Evolutionary conservation across 2,113 vertebrate species (phyloP), one percentile per base, ranked within the genome.

Genomic region (Chloropsis cyanopogon): DNA sequence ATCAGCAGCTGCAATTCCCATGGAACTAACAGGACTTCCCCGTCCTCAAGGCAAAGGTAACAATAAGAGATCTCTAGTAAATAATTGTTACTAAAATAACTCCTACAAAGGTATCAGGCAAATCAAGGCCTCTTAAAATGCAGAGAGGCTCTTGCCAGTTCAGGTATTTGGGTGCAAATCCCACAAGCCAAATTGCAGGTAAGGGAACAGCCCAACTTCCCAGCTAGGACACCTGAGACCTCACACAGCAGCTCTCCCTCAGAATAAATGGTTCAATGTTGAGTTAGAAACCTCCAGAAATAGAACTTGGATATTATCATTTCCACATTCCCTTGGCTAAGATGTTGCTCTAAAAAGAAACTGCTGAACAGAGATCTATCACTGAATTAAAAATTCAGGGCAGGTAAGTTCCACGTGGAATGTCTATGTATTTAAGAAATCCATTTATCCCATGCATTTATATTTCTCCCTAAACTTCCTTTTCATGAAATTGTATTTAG

Each of bases 351-450:
- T 73, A 83, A 94, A 91, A 95, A 71, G 65, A 85, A 87, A 91
- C 44, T 65, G 49, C 85, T 93, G 33, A 68, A 69, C 23, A 93
- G 42, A 82, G 37, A 78, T 52, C 49, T 88, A 35, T 57, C 42
- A 72, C n/a, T 47, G 31, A 70, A 95, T 69, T 88, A 42, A 95
- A 95, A 93, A 93, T 93, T 88, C 76, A 66, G 82, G 79, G 71
- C 71, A 92, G 59, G 63, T 60, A 75, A 87, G 79, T 53, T 77
- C 75, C 79, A 31, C n/a, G 44, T 7, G n/a, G 52, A 71, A 66
- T 11, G 25, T 26, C 10, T 47, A 6, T 49, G 82, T 75, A 47
- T 75, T 86, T 90, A 39, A 90, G 42, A 78, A 66, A 90, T 28
- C 50, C 68, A 54, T 78, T 92, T 82, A 92, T 73, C 37, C 57